A percentile compares a stretch with the other conserved stretches of the same genome.
These are phyloP conservation scores for Myrmophylax atrothorax DNA, from an alignment of 2,113 vertebrate genomes.

Conservation along the genomic window DNA sequence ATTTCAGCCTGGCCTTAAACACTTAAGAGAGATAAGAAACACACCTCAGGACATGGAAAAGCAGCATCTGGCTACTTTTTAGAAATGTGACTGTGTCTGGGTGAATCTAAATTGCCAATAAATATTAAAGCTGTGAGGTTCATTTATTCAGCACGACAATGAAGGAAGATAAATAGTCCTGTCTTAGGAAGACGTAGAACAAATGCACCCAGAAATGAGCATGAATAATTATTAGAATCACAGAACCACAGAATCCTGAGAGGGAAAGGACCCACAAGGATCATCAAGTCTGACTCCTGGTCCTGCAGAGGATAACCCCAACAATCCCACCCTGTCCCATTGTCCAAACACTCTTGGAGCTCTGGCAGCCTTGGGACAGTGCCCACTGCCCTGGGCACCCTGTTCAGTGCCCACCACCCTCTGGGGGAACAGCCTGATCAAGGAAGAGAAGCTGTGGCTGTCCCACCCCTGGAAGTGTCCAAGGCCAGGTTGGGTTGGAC, in stretches of 20 bases:
- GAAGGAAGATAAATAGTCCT: background rate
- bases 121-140: background rate
- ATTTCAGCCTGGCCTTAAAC: background rate
- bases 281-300: background rate
- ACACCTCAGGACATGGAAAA: background rate
- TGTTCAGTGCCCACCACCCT: background rate
- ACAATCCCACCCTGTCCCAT: background rate
- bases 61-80: background rate
- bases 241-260: background rate
- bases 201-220: background rate
- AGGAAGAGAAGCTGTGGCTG: background rate
- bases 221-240: background rate
- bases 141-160: background rate
- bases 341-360: background rate
- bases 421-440: too few species aligned
- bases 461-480: background rate
- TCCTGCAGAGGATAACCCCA: background rate
- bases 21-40: background rate
- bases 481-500: accelerated
- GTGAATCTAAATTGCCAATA: background rate
- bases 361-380: background rate
- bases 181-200: background rate
- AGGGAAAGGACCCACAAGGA: background rate
- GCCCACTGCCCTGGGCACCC: background rate
- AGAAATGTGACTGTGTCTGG: background rate